phyloP scores from a whole-genome alignment of 2,113 vertebrate species.

The Leucopternis melanops region DNA sequence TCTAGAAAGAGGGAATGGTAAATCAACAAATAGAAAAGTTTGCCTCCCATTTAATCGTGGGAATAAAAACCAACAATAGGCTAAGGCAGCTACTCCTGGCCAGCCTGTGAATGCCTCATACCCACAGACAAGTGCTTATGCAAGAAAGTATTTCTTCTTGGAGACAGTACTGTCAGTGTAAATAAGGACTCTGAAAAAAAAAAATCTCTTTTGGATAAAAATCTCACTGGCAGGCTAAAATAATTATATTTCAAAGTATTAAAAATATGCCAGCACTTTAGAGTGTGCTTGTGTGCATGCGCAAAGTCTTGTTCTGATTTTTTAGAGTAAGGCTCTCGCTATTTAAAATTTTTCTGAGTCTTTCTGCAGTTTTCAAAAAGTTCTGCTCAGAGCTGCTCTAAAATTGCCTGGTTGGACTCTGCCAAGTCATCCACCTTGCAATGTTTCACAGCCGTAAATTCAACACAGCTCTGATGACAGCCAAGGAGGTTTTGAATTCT shows the following conservation, averaged over 20 bases:
- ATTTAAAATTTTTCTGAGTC: neutral
- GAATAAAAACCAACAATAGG: neutral
- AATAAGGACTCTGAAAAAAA: neutral
- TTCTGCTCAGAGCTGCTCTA: neutral
- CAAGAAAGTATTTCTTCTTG: neutral
- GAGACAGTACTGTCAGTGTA: neutral
- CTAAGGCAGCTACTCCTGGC: neutral
- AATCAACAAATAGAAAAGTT: neutral
- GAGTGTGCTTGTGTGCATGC: accelerated
- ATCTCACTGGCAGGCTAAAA: neutral
- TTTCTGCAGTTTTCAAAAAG: neutral
- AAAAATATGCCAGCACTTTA: neutral
- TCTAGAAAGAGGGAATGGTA: neutral
- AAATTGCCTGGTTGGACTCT: neutral
- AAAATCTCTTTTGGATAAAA: neutral
- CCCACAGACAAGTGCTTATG: neutral
- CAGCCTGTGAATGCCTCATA: neutral
- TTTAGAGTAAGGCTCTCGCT: neutral
- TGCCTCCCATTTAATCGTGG: neutral
- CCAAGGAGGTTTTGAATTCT: neutral
- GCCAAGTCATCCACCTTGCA: neutral
- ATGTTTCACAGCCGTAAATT: neutral
- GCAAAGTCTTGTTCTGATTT: neutral
- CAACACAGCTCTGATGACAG: neutral
- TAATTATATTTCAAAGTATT: neutral